Base-by-base conservation (phyloP, 2,888 invertebrate species). In the Scaptomyza caliginosa region DNA sequence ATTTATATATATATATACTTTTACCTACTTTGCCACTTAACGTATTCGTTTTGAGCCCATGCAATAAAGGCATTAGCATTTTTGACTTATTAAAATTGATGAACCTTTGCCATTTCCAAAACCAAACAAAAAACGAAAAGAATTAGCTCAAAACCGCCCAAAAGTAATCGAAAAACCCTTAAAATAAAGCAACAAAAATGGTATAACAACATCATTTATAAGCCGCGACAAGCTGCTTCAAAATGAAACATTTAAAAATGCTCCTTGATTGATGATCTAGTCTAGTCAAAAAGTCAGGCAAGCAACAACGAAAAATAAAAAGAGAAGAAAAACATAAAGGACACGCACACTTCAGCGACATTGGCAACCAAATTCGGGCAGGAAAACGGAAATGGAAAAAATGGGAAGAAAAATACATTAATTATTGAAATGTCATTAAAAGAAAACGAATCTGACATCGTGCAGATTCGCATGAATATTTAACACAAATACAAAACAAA, bases 361-460 rank as follows among this genome's bases (percentile, higher is more conserved):
- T 42, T 59, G 68, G 54, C 50, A 64, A 56, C 57, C 57, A 57
- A 70, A 72, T 65, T 49, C 57, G 54, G 43, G 16, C 51, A 73
- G 69, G 67, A 62, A 74, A 73, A 54, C 56, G 73, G 80, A 72
- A 78, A 81, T 78, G 64, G 56, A 65, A 71, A 84, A 70, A 69
- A 69, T 73, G 71, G 67, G 59, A 75, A 69, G 67, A 64, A 70
- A 80, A 77, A 67, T 70, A 86, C 89, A 89, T 89, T 89, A 89
- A 89, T 89, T 89, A 89, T 89, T 88, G 89, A 89, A 85, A 86
- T 89, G 88, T 87, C 89, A 88, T 86, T 89, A 87, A 77, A 81
- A 65, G 67, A 66, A 71, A 71, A 65, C 74, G 73, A 45, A 50
- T 51, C 83, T 86, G 79, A 80, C 79, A 64, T 58, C 59, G 69